Evolutionary conservation across 2,113 vertebrate species (phyloP), one percentile per base, ranked within the genome.

Genomic region (Stigmatopora nigra): DNA sequence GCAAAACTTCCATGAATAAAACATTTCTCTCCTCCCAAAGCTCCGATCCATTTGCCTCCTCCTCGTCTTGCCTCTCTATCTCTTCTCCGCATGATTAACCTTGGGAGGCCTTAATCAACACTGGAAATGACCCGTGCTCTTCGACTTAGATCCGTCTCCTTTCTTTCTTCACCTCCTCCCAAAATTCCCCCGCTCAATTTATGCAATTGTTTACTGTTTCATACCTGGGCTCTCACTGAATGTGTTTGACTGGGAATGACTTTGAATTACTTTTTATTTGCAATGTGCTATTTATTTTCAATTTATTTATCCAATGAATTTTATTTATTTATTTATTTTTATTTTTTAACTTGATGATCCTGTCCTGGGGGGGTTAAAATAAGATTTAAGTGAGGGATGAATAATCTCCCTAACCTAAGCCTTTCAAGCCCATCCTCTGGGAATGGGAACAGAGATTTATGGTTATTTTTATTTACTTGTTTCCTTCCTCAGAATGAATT

Each of bases 1-100:
- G 80, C 79, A 85, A 89, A 88, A 84, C 72, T 73, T 76, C 61
- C 84, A 91, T 91, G 88, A 90, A 91, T 90, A 90, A 90, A 91
- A 83, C 84, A 91, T 65, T 76, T 76, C 77, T 77, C 55, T 79
- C 80, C 82, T 83, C 75, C 77, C 81, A 70, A 82, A 75, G 78
- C 79, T 78, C 73, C 59, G 68, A 79, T 84, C 80, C 82, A 83
- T 84, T 80, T 86, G 78, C 80, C 80, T 75, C 75, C 73, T 77
- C 57, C 73, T 73, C 68, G 69, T 64, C 73, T 72, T 70, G 72
- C 71, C 72, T 70, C 80, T 86, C 82, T 82, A 79, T 89, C 86
- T 89, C 80, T 84, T 81, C 75, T 82, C 80, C 48, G 84, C 86
- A 80, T 88, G 87, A 87, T 88, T 89, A 88, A 88, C 85, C 88